Conservation (phyloP, 2,888 invertebrate genomes). For the Cheilosia soror region DNA sequence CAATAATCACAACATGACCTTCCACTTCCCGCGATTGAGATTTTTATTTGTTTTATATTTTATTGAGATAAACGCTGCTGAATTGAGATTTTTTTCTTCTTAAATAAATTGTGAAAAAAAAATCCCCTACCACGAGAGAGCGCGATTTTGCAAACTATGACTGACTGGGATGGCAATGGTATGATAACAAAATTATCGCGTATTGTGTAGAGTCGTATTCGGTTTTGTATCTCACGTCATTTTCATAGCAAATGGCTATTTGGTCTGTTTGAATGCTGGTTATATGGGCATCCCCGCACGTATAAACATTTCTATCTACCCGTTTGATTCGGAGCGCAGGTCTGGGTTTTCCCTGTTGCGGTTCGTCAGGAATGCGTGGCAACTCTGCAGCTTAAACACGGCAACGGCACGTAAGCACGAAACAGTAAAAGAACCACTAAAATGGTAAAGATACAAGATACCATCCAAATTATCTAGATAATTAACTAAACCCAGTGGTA, state of each 20-base stretch:
- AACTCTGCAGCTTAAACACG: constrained; percentile 34
- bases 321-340: constrained; percentile 58
- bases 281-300: constrained; percentile 46
- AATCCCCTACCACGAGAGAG: constrained; percentile 37
- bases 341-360: constrained; percentile 15
- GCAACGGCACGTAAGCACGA: constrained; percentile 61
- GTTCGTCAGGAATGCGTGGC: constrained; percentile 14
- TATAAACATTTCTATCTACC: constrained; percentile 61
- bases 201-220: constrained; percentile 5
- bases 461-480: constrained; percentile 20
- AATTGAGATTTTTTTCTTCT: not conserved
- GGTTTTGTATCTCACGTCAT: constrained; percentile 60
- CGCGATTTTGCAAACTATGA: constrained; percentile 22
- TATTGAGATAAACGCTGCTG: no score
- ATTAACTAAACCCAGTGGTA: constrained; percentile 27
- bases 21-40: constrained; percentile 55
- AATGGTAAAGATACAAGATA: constrained; percentile 2
- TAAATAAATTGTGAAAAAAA: constrained; percentile 16
- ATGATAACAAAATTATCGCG: constrained; percentile 50
- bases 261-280: constrained; percentile 29
- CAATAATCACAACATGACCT: constrained; percentile 58
- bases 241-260: constrained; percentile 48
- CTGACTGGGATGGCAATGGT: constrained; percentile 43
- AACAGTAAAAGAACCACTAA: constrained; percentile 17
- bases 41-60: constrained; percentile 13